A percentile compares a stretch with the other conserved stretches of the same genome.
Evolutionary conservation across 2,113 vertebrate genomes (phyloP).

Genomic region (Psammodynastes pulverulentus): DNA sequence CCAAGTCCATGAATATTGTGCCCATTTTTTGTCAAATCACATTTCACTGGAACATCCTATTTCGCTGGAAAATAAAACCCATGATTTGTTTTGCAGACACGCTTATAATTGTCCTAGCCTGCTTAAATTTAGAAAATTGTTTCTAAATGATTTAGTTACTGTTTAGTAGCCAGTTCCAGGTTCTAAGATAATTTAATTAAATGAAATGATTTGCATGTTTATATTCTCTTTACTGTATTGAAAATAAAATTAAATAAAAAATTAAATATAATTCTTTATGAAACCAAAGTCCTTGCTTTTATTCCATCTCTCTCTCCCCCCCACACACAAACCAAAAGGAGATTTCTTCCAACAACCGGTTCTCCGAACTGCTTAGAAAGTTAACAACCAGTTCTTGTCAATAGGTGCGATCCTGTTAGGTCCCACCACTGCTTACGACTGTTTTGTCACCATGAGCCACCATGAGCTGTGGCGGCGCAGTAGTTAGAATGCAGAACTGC

Average conservation of each 20-base stretch:
- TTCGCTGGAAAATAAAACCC: not conserved
- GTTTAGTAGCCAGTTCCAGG: not conserved
- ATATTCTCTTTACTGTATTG: not conserved
- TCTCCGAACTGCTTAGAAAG: no score
- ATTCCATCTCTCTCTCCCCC: not conserved
- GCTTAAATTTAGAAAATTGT: not conserved
- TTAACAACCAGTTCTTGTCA: no score
- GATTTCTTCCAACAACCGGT: no score
- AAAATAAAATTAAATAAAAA: not conserved
- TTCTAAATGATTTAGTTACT: not conserved
- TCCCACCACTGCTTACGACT: no score
- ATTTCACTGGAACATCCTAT: not conserved
- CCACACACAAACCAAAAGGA: no score
- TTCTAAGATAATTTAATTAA: not conserved
- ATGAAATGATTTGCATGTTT: not conserved
- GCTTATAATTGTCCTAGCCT: not conserved
- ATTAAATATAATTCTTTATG: not conserved
- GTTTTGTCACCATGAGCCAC: not conserved
- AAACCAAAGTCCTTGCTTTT: not conserved
- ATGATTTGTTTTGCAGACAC: not conserved
- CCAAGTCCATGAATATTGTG: not conserved
- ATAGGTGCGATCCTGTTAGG: no score
- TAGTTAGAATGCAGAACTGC: no score
- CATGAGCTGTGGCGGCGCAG: no score
- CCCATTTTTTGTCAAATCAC: not conserved